Base-by-base conservation (phyloP, 2,888 invertebrate species). In the Callosobruchus maculatus region DNA sequence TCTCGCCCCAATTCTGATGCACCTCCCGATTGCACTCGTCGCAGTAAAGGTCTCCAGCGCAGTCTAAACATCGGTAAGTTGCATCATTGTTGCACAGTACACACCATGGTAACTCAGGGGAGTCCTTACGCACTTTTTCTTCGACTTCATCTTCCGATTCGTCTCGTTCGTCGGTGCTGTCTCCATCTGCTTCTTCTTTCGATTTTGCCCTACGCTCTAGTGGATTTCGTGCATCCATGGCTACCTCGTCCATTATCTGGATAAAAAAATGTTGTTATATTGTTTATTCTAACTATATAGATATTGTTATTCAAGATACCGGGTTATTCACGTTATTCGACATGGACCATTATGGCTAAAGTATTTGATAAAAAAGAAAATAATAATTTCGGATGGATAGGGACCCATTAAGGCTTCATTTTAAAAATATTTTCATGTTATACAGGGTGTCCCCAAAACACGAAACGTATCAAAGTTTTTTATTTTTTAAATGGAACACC, bases 1-100 rank as follows among this genome's bases (percentile, higher is more conserved):
- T 82, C 75, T 87, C 86, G 2, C 83, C 86, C 85, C 86, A 86
- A 72, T 83, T 83, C 79, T 83, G 83, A 84, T 92, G 94, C 78
- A 92, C 92, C 81, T 94, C 93, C 68, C 87, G 86, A 82, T 92
- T 96, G 85, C 97, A 97, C 74, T 88, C 85, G 20, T 88, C 88
- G 85, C 97, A 97, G 85, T 94, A 97, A 9, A 96, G 88, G 85
- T 97, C 96, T 67, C 90, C 91, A 77, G 90, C 91, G 86, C 97
- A 97, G 75, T 93, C 95, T 70, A 90, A 86, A 84, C 97, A 97
- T 71, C 93, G 88, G 77, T 92, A 87, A 9, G 87, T 89, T 0
- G 95, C 94, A 87, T 94, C 93, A 83, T 93, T 93, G 85, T 95
- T 95, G 84, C 97, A 97, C 79, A 96, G 93, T 78, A 93, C 93